These are phyloP conservation scores for Anolis carolinensis DNA, from an alignment of 2,113 vertebrate species.

Conservation along the genomic window DNA sequence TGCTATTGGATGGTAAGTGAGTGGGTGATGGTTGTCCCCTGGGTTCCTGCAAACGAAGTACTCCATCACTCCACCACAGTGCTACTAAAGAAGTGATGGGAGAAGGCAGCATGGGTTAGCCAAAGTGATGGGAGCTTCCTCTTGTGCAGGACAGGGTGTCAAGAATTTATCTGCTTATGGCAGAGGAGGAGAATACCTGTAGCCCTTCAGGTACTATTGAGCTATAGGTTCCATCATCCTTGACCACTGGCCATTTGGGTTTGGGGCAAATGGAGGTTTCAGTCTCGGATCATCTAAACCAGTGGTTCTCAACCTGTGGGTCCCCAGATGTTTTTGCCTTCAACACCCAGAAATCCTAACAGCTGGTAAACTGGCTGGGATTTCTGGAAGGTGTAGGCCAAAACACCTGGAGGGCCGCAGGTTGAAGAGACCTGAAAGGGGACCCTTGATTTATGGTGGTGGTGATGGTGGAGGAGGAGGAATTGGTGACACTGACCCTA, in stretches of 20 bases:
- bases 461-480: too few relatives aligned
- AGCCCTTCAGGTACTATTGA: background rate
- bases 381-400: too few relatives aligned
- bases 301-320: too few relatives aligned
- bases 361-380: too few relatives aligned
- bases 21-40: background rate
- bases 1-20: constrained; percentile 71
- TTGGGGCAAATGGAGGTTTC: background rate
- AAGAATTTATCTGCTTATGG: too few relatives aligned
- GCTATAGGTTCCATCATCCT: background rate
- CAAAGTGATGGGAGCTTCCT: background rate
- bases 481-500: too few relatives aligned
- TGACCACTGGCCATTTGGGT: background rate
- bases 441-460: too few relatives aligned
- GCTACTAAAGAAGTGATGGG: background rate
- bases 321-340: too few relatives aligned
- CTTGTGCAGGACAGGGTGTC: too few relatives aligned
- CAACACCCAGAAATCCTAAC: too few relatives aligned
- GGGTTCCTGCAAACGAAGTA: background rate
- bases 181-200: background rate
- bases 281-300: background rate
- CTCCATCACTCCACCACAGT: background rate
- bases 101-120: background rate
- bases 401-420: too few relatives aligned
- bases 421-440: too few relatives aligned